phyloP scores from a whole-genome alignment of 2,113 vertebrate genomes.

The Ginglymostoma cirratum region DNA sequence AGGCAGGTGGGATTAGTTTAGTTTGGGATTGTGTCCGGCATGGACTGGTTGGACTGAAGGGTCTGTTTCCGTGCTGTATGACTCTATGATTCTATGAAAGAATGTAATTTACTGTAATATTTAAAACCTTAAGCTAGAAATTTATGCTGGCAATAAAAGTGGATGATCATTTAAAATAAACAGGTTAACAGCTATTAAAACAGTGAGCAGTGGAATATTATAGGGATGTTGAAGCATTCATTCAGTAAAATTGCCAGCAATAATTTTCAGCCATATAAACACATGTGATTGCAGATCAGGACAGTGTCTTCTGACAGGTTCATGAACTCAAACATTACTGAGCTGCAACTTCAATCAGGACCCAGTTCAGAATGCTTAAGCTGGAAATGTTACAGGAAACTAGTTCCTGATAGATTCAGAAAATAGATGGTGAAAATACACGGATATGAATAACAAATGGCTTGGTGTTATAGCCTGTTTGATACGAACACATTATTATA shows the following conservation, averaged over 20 bases:
- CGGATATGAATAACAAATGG: background rate
- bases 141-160: background rate
- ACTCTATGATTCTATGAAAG: no score
- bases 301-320: background rate
- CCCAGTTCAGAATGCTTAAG: background rate
- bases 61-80: no score
- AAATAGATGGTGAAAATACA: background rate
- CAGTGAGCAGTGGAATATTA: background rate
- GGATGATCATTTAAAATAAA: background rate
- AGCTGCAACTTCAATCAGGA: background rate
- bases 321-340: background rate
- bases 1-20: no score
- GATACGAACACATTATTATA: background rate
- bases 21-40: no score
- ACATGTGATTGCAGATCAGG: background rate
- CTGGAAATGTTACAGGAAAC: background rate
- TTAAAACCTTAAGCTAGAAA: background rate
- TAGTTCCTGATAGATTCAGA: background rate
- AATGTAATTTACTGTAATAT: background rate
- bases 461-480: background rate
- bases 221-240: background rate
- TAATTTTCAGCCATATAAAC: background rate
- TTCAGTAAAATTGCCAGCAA: background rate
- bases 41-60: no score
- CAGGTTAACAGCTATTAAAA: background rate